Percentiles rank a stretch among this genome's conserved stretches.
Evolutionary conservation across 53 echinoderm and acorn worm genomes (phyloP).

Genomic region (Zoroaster sp.): DNA sequence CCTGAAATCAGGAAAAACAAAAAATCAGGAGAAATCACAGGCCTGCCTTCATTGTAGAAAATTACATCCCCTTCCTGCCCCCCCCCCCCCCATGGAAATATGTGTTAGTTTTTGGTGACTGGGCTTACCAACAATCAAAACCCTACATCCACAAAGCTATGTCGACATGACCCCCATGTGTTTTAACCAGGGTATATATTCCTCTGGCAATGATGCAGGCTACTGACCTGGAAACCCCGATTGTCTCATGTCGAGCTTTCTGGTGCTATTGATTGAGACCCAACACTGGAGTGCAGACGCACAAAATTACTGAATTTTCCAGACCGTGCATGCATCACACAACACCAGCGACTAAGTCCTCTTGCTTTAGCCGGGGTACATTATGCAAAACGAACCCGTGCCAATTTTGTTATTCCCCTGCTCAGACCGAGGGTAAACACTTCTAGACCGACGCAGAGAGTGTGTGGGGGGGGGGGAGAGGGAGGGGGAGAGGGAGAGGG

Average conservation of each 20-base stretch:
- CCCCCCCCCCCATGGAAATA: too few species aligned
- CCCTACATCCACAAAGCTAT: too few species aligned
- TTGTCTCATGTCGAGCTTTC: background rate
- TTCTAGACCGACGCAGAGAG: background rate
- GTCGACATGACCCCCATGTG: too few species aligned
- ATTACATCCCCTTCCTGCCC: too few species aligned
- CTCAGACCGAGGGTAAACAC: conserved; percentile 32
- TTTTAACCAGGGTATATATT: background rate
- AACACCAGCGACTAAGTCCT: background rate
- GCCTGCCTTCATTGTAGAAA: too few species aligned
- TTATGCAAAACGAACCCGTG: conserved; percentile 11
- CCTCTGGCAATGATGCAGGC: background rate
- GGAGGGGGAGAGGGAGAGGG: background rate
- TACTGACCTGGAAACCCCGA: background rate
- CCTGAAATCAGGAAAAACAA: too few species aligned
- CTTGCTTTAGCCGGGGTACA: background rate
- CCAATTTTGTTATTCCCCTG: conserved; percentile 19
- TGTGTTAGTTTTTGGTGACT: too few species aligned
- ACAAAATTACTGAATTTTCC: background rate
- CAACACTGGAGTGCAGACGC: background rate
- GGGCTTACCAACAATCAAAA: too few species aligned
- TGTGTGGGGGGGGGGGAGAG: background rate
- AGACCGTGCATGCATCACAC: background rate
- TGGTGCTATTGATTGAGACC: background rate
- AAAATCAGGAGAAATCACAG: too few species aligned